phyloP scores from a whole-genome alignment of 2,888 invertebrate genomes.

The Trisateles emortualis region DNA sequence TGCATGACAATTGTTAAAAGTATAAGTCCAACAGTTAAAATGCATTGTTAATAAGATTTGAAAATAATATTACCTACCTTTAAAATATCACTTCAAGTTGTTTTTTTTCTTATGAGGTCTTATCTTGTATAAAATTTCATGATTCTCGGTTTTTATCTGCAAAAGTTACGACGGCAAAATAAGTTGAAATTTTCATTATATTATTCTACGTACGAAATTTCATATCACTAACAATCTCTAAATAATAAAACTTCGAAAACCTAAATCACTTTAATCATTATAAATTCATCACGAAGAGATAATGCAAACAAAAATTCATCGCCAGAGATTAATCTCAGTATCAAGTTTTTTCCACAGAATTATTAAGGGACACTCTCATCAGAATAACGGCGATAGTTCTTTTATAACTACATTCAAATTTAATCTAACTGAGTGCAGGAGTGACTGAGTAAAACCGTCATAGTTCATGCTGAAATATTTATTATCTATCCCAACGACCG shows the following conservation, averaged over 20 bases:
- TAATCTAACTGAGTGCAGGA: conserved; percentile 73
- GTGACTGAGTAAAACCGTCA: conserved; percentile 64
- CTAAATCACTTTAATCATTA: background rate
- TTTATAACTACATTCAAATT: conserved; percentile 73
- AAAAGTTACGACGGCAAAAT: background rate
- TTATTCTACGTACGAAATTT: background rate
- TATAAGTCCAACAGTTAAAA: too few species aligned
- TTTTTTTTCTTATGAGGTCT: too few species aligned
- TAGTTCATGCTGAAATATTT: conserved; percentile 44
- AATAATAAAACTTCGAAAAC: background rate
- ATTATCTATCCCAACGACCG: conserved; percentile 48
- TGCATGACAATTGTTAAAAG: too few species aligned
- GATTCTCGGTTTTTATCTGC: too few species aligned
- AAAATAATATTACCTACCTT: too few species aligned
- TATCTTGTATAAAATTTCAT: too few species aligned
- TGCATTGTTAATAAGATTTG: too few species aligned
- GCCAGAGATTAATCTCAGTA: conserved; percentile 17
- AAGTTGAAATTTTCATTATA: background rate
- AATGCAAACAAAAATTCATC: background rate
- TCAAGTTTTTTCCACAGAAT: conserved; percentile 23
- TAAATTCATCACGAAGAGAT: background rate
- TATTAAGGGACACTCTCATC: conserved; percentile 38
- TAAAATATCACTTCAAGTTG: too few species aligned
- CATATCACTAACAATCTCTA: background rate
- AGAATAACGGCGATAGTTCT: conserved; percentile 48